phyloP scores from a whole-genome alignment of 1,140 invertebrate genomes.

The Oreohelix idahoensis region DNA sequence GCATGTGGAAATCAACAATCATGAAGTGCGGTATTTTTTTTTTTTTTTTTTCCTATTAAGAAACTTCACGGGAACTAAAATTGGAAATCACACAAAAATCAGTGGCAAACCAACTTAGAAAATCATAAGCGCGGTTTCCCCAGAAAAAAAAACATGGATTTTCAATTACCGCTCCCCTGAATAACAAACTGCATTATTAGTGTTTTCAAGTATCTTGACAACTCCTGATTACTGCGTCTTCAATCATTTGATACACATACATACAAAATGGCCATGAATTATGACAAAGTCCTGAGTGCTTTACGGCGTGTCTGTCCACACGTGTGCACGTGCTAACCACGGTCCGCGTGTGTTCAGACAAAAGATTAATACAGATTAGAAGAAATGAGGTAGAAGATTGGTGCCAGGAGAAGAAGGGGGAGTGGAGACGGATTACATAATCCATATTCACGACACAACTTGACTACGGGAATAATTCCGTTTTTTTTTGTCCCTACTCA shows the following conservation, averaged over 20 bases:
- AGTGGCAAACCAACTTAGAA: no score
- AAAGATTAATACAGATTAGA: not conserved
- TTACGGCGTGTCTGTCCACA: not conserved
- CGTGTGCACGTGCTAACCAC: not conserved
- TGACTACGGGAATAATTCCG: not conserved
- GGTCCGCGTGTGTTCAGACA: not conserved
- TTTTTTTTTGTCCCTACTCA: not conserved
- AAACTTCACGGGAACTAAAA: no score
- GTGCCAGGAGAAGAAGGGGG: no score
- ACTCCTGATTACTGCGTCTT: not conserved
- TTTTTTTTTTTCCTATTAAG: no score
- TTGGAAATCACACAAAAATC: no score
- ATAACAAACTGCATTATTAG: not conserved
- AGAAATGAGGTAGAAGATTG: no score
- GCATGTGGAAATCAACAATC: no score
- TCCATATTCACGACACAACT: not conserved
- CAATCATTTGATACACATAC: not conserved
- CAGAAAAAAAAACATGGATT: not conserved
- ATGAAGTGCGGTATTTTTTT: no score
- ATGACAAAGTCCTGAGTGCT: not conserved
- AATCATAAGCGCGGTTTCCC: not conserved
- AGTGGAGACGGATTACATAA: no score
- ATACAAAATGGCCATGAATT: not conserved
- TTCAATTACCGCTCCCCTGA: not conserved
- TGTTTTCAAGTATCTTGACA: not conserved